Evolutionary conservation across 2,797 vertebrate genomes (phyloP), one percentile per base, ranked within the genome.

Genomic region (Hydrophis major): DNA sequence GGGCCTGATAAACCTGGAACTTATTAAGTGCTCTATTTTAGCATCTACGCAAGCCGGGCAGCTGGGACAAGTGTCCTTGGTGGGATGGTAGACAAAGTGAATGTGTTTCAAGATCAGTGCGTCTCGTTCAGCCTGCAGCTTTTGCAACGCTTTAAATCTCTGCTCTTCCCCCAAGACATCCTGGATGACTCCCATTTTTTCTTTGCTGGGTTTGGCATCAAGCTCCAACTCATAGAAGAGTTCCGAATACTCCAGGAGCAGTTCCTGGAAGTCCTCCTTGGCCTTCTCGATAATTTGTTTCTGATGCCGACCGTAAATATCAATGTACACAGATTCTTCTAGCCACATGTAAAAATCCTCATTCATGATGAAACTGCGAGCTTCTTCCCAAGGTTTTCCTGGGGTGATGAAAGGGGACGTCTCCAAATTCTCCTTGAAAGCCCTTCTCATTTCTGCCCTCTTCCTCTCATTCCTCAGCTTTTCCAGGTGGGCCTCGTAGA

Each of bases 141-240:
- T 99, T 94, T 99, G 99, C 27, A 99, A 96, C 0, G 99, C 98
- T 96, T 99, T 99, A 96, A 99, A 99, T 25, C 99, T 94, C 91
- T 98, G 99, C 92, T 99, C 99, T 60, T 99, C 99, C 0, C 99
- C 99, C 94, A 99, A 89, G 5, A 99, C 98, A 1, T 99, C 99
- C 96, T 99, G 99, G 92, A 99, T 99, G 55, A 99, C 99, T 2
- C 98, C 99, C 99, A 99, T 99, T 97, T 99, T 99, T 96, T 99
- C 99, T 97, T 99, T 99, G 98, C 99, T 99, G 94, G 99, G 99
- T 63, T 99, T 99, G 60, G 99, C 99, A 93, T 99, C 99, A 12
- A 99, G 97, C 96, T 99, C 99, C 78, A 99, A 98, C 93, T 99
- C 99, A 93, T 99, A 99, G 95, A 99, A 99, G 22, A 99, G 98